Evolutionary conservation across 2,113 vertebrate genomes (phyloP).

Genomic region (Oryzias curvinotus): DNA sequence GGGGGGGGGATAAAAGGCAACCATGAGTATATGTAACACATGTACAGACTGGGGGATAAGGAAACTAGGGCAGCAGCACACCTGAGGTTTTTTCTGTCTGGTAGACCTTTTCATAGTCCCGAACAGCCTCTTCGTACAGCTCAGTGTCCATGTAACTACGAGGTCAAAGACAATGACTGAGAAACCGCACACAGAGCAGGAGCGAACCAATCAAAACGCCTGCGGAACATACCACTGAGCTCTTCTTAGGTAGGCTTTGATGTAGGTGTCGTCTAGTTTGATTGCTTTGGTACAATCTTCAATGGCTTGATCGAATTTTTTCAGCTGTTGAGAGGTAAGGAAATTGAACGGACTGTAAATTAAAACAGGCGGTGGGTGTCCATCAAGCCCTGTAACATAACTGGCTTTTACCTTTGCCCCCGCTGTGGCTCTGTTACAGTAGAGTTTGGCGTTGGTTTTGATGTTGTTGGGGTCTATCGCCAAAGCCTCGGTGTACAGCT

Average conservation of each 20-base stretch:
- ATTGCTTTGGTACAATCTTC: conserved; percentile 93
- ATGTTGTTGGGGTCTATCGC: conserved; percentile 96
- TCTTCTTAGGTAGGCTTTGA: conserved; percentile 94
- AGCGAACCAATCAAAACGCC: neutral
- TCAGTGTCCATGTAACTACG: conserved; percentile 92
- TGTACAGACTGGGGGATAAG: neutral
- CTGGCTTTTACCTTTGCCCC: conserved; percentile 86
- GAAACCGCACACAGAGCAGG: conserved; percentile 2
- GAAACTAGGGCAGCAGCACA: conserved; percentile 45
- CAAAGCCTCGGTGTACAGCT: conserved; percentile 93
- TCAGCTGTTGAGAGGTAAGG: conserved; percentile 77
- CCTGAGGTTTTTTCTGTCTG: conserved; percentile 97
- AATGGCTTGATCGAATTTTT: conserved; percentile 90
- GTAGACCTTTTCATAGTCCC: conserved; percentile 96
- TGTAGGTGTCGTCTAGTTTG: conserved; percentile 90
- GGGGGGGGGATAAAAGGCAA: neutral
- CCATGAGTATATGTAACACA: neutral
- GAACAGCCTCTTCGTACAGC: conserved; percentile 92
- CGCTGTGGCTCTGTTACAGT: conserved; percentile 94
- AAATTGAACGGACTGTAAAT: neutral
- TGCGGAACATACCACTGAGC: conserved; percentile 86
- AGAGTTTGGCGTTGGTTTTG: conserved; percentile 98
- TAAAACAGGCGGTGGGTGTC: neutral
- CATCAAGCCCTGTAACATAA: neutral
- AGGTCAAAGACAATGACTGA: conserved; percentile 25